Evolutionary conservation across 2,888 invertebrate genomes (phyloP).

Genomic region (Andrena trimmerana): DNA sequence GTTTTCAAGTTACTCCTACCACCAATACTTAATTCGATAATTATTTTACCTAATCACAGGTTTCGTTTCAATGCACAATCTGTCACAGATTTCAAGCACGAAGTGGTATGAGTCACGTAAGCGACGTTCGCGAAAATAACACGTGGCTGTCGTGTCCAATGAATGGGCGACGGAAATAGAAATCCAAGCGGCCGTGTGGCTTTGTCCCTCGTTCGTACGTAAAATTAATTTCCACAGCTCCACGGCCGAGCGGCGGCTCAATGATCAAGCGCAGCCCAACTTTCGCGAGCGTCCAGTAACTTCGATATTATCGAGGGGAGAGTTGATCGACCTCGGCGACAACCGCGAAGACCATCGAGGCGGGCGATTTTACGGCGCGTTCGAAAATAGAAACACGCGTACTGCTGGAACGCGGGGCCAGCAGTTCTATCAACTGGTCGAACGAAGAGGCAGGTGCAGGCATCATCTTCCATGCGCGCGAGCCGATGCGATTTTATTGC

Average conservation of each 20-base stretch:
- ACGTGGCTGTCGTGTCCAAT: not conserved
- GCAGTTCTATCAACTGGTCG: constrained; percentile 57
- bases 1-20: no score
- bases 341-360: constrained; percentile 27
- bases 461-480: constrained; percentile 54
- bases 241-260: not conserved
- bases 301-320: not conserved
- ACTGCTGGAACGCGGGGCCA: not conserved
- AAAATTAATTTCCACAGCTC: constrained; percentile 31
- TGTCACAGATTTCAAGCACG: not conserved
- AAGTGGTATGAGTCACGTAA: not conserved
- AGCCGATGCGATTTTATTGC: constrained; percentile 55
- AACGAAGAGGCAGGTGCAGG: constrained; percentile 59
- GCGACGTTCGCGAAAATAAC: not conserved
- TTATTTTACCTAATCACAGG: no score
- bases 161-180: constrained; percentile 28
- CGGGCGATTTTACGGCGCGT: constrained; percentile 43
- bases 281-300: not conserved
- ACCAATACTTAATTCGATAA: no score
- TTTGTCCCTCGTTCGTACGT: not conserved
- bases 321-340: constrained; percentile 12
- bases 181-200: not conserved
- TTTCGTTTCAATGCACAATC: not conserved
- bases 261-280: constrained; percentile 15
- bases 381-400: constrained; percentile 51